Conservation (phyloP, 64 coral and sea anemone species). For the Actinia equina region DNA sequence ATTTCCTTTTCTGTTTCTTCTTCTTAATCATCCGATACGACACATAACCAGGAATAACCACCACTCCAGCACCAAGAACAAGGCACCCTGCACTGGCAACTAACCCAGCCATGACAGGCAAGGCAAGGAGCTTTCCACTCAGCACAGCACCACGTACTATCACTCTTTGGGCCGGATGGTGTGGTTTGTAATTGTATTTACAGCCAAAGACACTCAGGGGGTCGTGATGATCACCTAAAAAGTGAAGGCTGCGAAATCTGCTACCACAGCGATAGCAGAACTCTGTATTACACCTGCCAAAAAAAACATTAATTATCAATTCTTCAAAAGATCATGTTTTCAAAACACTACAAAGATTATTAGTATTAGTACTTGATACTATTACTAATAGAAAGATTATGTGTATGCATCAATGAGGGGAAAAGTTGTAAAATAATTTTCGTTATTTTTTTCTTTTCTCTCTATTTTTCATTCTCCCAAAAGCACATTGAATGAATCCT, state of each 20-base stretch:
- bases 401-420: too few relatives aligned
- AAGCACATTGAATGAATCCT: too few relatives aligned
- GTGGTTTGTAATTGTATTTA: slow-evolving; percentile 86
- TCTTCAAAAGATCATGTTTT: too few relatives aligned
- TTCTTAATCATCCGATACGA: slow-evolving; percentile 78
- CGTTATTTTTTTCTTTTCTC: too few relatives aligned
- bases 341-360: too few relatives aligned
- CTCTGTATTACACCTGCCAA: slow-evolving; percentile 71
- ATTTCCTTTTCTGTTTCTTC: slow-evolving; percentile 12
- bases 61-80: slow-evolving; percentile 58
- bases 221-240: slow-evolving; percentile 83
- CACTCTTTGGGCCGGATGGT: slow-evolving; percentile 66
- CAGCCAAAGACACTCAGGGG: slow-evolving; percentile 79
- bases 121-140: slow-evolving; percentile 54
- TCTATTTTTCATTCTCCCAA: too few relatives aligned
- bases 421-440: too few relatives aligned
- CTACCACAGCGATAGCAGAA: slow-evolving; percentile 85
- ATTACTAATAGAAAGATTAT: too few relatives aligned
- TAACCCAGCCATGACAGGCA: slow-evolving; percentile 56
- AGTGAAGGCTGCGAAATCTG: slow-evolving; percentile 65
- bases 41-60: slow-evolving; percentile 67
- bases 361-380: too few relatives aligned
- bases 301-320: too few relatives aligned
- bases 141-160: slow-evolving; percentile 63
- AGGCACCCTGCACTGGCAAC: slow-evolving; percentile 64